Evolutionary conservation across 1,140 invertebrate species (phyloP), one percentile per base, ranked within the genome.

Genomic region (Mizuhopecten yessoensis): DNA sequence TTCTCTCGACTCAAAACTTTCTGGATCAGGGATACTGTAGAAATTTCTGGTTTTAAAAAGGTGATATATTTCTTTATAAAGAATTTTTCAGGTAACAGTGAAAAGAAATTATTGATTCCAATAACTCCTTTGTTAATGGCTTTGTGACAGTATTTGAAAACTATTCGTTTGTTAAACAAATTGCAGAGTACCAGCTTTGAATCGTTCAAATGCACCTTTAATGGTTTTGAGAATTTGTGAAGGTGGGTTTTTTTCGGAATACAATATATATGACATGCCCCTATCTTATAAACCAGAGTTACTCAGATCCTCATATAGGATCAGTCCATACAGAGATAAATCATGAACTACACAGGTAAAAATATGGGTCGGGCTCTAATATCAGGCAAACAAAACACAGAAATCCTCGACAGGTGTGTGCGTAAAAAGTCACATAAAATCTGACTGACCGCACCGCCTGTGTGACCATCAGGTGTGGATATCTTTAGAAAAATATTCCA

Each of bases 21-120:
- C 23, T 75, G 11, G 23, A 29, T 75, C n/a, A 29, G 1, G 5
- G n/a, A 29, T n/a, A 29, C 2, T 5, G 29, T 29, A 75, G 57
- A 75, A 75, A 75, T 75, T 75, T 75, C 57, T 29, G 23, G 57
- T 75, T 75, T 75, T 29, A 75, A 75, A 75, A 29, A n/a, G n/a
- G 3, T 9, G 57, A 75, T 75, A 29, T 2, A 75, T 75, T 75
- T n/a, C 57, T 75, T n/a, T n/a, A n/a, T 20, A 23, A 75, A 29
- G n/a, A 9, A 49, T 49, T 49, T 49, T 49, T 49, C 13, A 13
- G 9, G 57, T 1, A 75, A 49, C 20, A 75, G 23, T 75, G 57
- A 75, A 75, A 75, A 75, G 57, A 75, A 75, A 75, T 75, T 75
- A 75, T 75, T 75, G 57, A 75, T 75, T 75, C 17, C 57, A 75